Conservation (phyloP, 2,797 vertebrate species). For the Lepidocolaptes lacrymiger region DNA sequence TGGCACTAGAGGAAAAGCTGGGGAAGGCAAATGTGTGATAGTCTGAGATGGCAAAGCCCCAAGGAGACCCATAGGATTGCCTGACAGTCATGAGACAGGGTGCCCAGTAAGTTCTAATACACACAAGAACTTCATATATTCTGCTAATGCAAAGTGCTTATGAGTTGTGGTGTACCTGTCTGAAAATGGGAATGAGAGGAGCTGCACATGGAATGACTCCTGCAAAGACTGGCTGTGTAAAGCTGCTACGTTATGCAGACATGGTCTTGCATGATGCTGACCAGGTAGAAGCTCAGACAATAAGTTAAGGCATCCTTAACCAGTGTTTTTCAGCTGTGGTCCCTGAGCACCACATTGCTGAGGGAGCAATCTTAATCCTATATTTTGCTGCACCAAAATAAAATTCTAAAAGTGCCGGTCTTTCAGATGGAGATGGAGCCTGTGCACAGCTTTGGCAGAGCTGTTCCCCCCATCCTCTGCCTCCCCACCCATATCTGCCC, state of each 20-base stretch:
- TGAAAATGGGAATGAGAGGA: not conserved
- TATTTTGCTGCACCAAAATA: not conserved
- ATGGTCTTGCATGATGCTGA: not conserved
- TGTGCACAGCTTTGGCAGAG: not conserved
- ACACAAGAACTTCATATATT: not conserved
- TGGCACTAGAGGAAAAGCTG: not conserved
- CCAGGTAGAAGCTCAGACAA: not conserved
- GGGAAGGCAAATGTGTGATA: not conserved
- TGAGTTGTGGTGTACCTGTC: accelerated
- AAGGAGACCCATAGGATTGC: not conserved
- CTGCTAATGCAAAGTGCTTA: not conserved
- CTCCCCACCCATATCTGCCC: accelerated
- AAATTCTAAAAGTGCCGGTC: not conserved
- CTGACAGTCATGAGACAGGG: not conserved
- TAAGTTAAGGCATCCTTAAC: not conserved
- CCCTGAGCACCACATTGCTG: not conserved
- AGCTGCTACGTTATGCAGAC: not conserved
- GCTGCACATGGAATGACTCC: not conserved
- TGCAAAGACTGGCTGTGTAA: not conserved
- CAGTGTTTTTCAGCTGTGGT: not conserved
- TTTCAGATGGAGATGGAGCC: not conserved
- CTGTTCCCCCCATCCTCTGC: not conserved
- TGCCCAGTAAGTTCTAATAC: not conserved
- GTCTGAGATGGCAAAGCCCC: not conserved
- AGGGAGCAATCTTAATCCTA: not conserved